Base-by-base conservation (phyloP, 2,888 invertebrate species). In the Drosophila fungiperda region DNA sequence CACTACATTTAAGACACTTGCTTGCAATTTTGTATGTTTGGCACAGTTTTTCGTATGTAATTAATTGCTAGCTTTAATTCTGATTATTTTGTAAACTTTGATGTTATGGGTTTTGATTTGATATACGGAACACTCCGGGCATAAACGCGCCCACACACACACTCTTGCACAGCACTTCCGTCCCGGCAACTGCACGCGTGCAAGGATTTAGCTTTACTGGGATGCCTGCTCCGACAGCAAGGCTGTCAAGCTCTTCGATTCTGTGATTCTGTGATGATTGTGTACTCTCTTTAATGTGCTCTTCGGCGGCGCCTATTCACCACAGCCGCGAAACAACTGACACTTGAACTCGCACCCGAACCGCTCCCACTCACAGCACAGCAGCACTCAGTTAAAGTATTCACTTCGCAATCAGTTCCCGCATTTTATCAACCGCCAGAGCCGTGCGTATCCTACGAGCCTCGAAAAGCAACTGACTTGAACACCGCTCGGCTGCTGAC, bases 401-500 rank as follows among this genome's bases (percentile, higher is more conserved):
- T 64, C 72, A 72, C 70, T 73, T 48, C 26, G 66, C 76, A 65
- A 64, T 61, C 72, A 48, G 63, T 53, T 67, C 62, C 80, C 76
- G 66, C 82, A 71, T 83, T 80, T 73, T 68, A 68, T 73, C 49
- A 69, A 70, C 83, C 80, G 89, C 70, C 73, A 76, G 76, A 87
- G 78, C 87, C 92, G 88, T 92, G 89, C 92, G 91, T 89, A 87
- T 91, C 91, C 92, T 91, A 86, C 90, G 90, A 92, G 89, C 91
- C 90, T 87, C 90, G 90, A 92, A 92, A 89, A 91, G 92, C 92
- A 92, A 92, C 92, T 92, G 90, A 91, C 59, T 76, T 40, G 63
- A 69, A 53, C 52, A 29, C n/a, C 40, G 55, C 73, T 65, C 55
- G 58, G 64, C 50, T 20, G 20, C 61, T 55, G 55, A 33, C 59